These are phyloP conservation scores for Catharus minimus DNA, from an alignment of 2,113 vertebrate genomes.

Conservation along the genomic window DNA sequence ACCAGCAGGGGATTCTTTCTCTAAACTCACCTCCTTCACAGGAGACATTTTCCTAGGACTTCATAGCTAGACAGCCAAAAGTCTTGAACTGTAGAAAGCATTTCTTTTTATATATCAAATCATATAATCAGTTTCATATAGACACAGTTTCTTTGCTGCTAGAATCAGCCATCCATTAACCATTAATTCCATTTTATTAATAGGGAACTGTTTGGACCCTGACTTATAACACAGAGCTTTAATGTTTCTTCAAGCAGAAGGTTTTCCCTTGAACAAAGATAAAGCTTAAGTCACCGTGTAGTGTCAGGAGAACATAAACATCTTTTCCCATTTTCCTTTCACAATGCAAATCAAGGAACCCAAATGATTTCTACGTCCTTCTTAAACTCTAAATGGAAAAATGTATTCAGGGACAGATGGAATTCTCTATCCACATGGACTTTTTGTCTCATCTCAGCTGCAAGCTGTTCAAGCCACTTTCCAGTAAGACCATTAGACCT, in stretches of 20 bases:
- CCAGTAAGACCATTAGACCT: conserved; percentile 46
- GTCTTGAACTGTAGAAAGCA: background rate
- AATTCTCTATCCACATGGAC: conserved; percentile 1
- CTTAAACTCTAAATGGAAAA: background rate
- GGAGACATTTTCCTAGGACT: background rate
- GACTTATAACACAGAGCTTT: background rate
- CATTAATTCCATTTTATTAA: background rate
- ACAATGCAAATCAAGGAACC: background rate
- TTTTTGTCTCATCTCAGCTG: conserved; percentile 59
- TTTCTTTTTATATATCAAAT: background rate
- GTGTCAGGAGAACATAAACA: background rate
- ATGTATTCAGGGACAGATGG: conserved; percentile 26
- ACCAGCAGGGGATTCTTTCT: background rate
- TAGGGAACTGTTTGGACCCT: background rate
- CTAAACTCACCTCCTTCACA: background rate
- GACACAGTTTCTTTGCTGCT: background rate
- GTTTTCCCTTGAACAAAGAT: background rate
- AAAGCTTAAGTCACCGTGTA: background rate
- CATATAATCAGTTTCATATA: background rate
- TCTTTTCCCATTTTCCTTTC: background rate
- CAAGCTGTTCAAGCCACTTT: conserved; percentile 56
- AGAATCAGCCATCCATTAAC: background rate
- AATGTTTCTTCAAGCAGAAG: background rate
- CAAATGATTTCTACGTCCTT: background rate
- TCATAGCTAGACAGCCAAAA: background rate